These are phyloP conservation scores for Halichondria panicea DNA, from an alignment of 37 sponge, comb jelly and placozoan species.

Conservation along the genomic window DNA sequence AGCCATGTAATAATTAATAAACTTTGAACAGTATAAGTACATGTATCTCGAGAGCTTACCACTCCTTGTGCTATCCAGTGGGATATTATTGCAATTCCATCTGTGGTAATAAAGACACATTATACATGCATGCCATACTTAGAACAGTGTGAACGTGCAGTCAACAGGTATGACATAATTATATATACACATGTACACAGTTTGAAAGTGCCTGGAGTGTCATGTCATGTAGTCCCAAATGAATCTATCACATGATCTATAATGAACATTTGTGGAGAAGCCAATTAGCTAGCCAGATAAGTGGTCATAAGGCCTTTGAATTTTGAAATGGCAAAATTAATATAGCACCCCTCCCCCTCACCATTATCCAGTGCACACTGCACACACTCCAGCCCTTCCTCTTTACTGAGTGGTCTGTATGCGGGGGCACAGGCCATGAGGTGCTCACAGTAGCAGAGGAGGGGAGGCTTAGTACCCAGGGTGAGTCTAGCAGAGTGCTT, in stretches of 20 bases:
- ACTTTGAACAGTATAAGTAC: background rate
- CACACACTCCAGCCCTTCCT: conserved; percentile 34
- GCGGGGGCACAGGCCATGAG: conserved; percentile 29
- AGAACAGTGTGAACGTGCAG: too few species aligned
- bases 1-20: background rate
- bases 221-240: too few species aligned
- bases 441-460: conserved; percentile 29
- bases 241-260: too few species aligned
- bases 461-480: conserved; percentile 13
- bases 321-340: too few species aligned
- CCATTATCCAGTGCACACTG: conserved; percentile 26
- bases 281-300: too few species aligned
- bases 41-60: background rate
- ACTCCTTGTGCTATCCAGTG: conserved; percentile 36
- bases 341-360: background rate
- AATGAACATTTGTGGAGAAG: too few species aligned
- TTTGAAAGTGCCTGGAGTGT: too few species aligned
- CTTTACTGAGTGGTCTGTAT: conserved; percentile 4
- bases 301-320: background rate
- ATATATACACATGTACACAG: too few species aligned
- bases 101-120: background rate
- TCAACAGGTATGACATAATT: too few species aligned
- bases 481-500: background rate
- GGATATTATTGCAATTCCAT: background rate
- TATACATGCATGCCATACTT: background rate